Evolutionary conservation across 2,113 vertebrate genomes (phyloP), one percentile per base, ranked within the genome.

Genomic region (Pelecanoides urinatrix): DNA sequence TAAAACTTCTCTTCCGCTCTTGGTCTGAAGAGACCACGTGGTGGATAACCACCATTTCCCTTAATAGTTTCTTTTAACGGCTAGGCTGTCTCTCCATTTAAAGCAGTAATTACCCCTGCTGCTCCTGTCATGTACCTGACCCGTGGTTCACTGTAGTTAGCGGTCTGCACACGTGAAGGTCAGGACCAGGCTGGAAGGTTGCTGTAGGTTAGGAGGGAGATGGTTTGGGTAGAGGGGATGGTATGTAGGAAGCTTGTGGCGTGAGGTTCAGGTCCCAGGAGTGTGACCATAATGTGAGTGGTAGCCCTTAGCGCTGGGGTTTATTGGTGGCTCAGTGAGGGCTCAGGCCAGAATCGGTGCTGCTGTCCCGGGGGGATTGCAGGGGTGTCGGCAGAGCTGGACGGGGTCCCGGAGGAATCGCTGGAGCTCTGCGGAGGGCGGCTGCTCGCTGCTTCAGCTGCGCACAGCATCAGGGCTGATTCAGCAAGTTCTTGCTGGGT

Each of bases 241-340:
- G 21, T 62, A 1, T 20, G 0, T 4, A 32, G 56, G 29, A 11
- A 52, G 5, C 10, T 32, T 5, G 18, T 68, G 53, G 32, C 27
- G 11, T 36, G 16, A 58, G 36, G 34, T 32, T 56, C 12, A 13
- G 27, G 5, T 9, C 65, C 47, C 22, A 25, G 34, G 20, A 32
- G 13, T 3, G 6, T 45, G 45, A n/a, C 16, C 6, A 0, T 19
- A 7, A 15, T 88, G 47, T 58, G 20, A 42, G 52, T 1, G 7
- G 17, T 13, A 20, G 27, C 49, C 27, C 22, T 40, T 19, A 55
- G 53, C 0, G 0, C 23, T 50, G 81, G 34, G 50, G 9, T 70
- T 71, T 50, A 0, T 32, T 70, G 59, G 15, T 58, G 62, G 29
- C 66, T 72, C 30, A 1, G 40, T 47, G 65, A 58, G 17, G 50